Evolutionary conservation across 2,888 invertebrate genomes (phyloP).

Genomic region (Drosophila fulvimacula): DNA sequence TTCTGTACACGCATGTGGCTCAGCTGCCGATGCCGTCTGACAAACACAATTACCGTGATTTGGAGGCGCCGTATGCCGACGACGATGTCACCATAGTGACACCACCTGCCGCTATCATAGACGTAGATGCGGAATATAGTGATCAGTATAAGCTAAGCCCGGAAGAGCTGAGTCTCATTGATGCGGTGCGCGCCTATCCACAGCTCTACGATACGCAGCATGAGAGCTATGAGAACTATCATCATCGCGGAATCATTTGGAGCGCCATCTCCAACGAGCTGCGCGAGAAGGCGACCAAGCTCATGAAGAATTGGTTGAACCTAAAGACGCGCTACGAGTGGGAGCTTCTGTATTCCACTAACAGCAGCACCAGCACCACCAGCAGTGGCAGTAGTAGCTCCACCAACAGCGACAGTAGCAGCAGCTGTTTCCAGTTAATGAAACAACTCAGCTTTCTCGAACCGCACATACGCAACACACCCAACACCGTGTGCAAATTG

Average conservation of each 20-base stretch:
- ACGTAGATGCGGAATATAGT: constrained; percentile 48
- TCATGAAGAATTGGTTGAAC: constrained; percentile 78
- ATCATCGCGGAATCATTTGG: constrained; percentile 79
- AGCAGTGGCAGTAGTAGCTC: no score
- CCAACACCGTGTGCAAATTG: constrained; percentile 66
- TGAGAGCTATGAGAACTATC: constrained; percentile 53
- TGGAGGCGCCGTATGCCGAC: neutral
- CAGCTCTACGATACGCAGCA: constrained; percentile 70
- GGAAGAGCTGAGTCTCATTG: constrained; percentile 52
- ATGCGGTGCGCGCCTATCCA: constrained; percentile 66
- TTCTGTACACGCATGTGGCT: constrained; percentile 75
- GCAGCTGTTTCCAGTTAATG: constrained; percentile 33
- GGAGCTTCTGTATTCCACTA: constrained; percentile 48
- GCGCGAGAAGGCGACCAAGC: constrained; percentile 80
- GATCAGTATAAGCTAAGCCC: constrained; percentile 16
- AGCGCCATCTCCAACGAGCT: constrained; percentile 73
- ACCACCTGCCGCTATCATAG: constrained; percentile 55
- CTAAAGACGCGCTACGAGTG: constrained; percentile 79
- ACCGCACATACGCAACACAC: constrained; percentile 50
- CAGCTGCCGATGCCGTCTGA: neutral
- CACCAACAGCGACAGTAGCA: no score
- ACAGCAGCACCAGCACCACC: neutral
- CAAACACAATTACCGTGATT: neutral
- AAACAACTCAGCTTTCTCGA: constrained; percentile 58
- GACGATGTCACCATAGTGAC: constrained; percentile 39